Percentiles rank a stretch among this genome's conserved stretches.
Conservation (phyloP, 2,888 invertebrate genomes). For the Tipula unca region DNA sequence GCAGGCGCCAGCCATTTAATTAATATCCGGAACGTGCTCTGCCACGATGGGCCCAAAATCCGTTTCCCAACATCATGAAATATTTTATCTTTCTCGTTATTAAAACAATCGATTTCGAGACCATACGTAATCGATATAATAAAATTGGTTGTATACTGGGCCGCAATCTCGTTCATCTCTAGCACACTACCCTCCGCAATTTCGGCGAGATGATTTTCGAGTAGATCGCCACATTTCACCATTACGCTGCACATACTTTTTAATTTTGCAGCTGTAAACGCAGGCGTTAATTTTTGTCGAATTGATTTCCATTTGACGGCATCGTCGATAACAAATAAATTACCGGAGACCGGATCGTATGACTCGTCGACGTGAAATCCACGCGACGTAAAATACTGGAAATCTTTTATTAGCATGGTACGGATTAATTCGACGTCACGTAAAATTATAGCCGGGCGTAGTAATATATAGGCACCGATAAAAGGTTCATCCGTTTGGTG, state of each 20-base stretch:
- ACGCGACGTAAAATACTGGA: slow-evolving; percentile 50
- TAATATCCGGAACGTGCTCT: neutral
- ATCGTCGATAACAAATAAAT: slow-evolving; percentile 49
- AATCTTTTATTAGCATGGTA: slow-evolving; percentile 49
- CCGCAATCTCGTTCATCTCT: slow-evolving; percentile 38
- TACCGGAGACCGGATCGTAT: slow-evolving; percentile 49
- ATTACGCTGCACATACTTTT: slow-evolving; percentile 51
- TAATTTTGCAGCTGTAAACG: slow-evolving; percentile 52
- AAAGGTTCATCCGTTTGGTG: slow-evolving; percentile 33
- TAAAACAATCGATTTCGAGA: slow-evolving; percentile 30
- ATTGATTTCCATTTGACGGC: slow-evolving; percentile 48
- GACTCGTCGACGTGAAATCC: slow-evolving; percentile 48
- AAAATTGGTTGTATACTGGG: slow-evolving; percentile 34
- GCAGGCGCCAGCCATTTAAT: neutral
- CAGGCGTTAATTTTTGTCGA: slow-evolving; percentile 50
- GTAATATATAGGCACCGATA: slow-evolving; percentile 50
- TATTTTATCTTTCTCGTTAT: slow-evolving; percentile 29
- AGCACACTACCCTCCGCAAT: slow-evolving; percentile 32
- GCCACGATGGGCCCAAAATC: neutral
- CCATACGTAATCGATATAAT: slow-evolving; percentile 37
- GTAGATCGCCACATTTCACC: slow-evolving; percentile 45
- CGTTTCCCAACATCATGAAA: slow-evolving; percentile 29
- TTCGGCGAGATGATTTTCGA: slow-evolving; percentile 40
- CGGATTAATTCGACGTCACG: slow-evolving; percentile 50
- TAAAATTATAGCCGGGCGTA: slow-evolving; percentile 47